Base-by-base conservation (phyloP, 2,113 vertebrate genomes). In the Picathartes gymnocephalus region DNA sequence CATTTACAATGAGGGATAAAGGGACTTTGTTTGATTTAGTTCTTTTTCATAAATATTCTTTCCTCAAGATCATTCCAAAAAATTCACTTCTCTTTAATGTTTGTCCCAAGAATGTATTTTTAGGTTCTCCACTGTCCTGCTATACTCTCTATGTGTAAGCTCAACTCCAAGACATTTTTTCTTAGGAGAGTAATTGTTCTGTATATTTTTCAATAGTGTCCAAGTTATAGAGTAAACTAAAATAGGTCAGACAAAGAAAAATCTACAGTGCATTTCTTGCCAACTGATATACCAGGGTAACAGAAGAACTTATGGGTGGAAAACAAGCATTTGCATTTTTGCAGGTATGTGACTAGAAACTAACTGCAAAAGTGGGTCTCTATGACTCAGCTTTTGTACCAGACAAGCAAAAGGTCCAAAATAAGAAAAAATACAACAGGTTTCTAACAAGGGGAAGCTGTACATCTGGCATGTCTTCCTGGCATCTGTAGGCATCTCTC, bases 31-130 rank as follows among this genome's bases (percentile, higher is more conserved):
- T 53, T 39, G 79, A 81, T 86, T 93, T 79, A 71, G 17, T 28
- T 92, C 27, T 85, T 77, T 92, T 77, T 65, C 64, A 73, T 42
- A 74, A 88, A 82, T 92, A 91, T 40, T 78, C 44, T 91, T 96
- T 90, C 88, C 66, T 93, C 17, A 33, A 30, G 21, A 62, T 66
- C 11, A 18, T 33, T 92, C 80, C n/a, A 89, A 77, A 72, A 39
- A 64, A n/a, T 89, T 94, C 81, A 50, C 8, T 64, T 88, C 13
- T 81, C 33, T 78, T 35, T 51, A 68, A 64, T 82, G 35, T 40
- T 91, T 77, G 25, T 61, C 45, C 64, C 39, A 90, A 90, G 5
- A 37, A 81, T 13, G 25, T 39, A 65, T 51, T 70, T 86, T 92
- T 78, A 86, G 50, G 10, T 82, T 90, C 14, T 76, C n/a, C 68